Percentiles rank a stretch among this genome's conserved stretches.
These are phyloP conservation scores for Hedychridium roseum DNA, from an alignment of 2,888 invertebrate species.

Conservation along the genomic window DNA sequence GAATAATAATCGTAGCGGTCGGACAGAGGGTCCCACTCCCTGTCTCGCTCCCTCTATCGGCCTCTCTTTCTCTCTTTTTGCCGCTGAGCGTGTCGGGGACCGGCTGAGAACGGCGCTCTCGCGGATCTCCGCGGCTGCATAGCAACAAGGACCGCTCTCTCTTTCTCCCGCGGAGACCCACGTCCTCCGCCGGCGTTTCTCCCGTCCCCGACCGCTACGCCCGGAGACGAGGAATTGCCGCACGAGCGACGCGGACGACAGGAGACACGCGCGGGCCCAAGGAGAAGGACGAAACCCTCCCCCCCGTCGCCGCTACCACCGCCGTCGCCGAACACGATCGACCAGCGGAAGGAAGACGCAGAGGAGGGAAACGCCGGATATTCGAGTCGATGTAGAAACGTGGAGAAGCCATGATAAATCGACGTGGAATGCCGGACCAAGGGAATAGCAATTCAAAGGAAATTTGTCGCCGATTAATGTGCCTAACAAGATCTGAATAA, in stretches of 20 bases:
- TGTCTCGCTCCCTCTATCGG: conserved; percentile 15
- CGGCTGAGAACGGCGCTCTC: no score
- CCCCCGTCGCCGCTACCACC: no score
- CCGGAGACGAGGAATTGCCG: conserved; percentile 16
- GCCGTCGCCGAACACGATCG: no score
- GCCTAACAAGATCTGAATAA: no score
- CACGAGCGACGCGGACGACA: conserved; percentile 17
- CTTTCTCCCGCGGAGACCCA: conserved; percentile 34
- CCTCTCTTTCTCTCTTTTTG: conserved; percentile 28
- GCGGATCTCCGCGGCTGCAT: conserved; percentile 48
- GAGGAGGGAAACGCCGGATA: not conserved
- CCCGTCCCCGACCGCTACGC: conserved; percentile 25
- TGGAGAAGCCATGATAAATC: no score
- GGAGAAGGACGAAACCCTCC: conserved; percentile 1
- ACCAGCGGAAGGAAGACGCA: not conserved
- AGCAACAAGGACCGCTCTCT: conserved; percentile 56
- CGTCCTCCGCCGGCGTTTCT: conserved; percentile 25
- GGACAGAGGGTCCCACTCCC: conserved; percentile 8
- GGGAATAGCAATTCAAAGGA: no score
- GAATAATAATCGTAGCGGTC: conserved; percentile 52
- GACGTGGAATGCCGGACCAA: no score
- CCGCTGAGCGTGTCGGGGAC: no score
- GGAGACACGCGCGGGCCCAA: conserved; percentile 9
- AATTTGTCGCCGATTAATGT: no score
- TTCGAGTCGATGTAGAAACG: no score